Base-by-base conservation (phyloP, 2,888 invertebrate species). In the Ellobium chinense region DNA sequence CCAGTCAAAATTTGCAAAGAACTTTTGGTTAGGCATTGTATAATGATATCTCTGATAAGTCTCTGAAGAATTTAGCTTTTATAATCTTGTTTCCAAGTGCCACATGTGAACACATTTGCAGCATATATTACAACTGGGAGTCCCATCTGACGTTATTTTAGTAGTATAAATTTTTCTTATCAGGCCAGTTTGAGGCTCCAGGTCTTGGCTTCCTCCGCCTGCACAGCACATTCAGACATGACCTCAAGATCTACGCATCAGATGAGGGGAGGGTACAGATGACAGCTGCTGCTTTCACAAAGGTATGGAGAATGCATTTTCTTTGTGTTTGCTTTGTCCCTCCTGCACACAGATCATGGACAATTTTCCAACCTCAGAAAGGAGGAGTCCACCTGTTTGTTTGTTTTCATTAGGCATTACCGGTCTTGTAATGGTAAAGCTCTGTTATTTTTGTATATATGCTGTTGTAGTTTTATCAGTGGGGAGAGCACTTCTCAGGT, bases 201-300 rank as follows among this genome's bases (percentile, higher is more conserved):
- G 99, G 99, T 0, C 94, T 99, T 66, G 99, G 99, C 0, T 95
- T 99, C 12, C 95, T 99, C 31, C 94, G 98, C 84, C 94, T 99
- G 0, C 99, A 99, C 93, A 99, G 99, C 12, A 99, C 99, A 0
- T 99, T 98, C 94, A 96, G 99, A 0, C 99, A 99, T 93, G 99
- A 99, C 93, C 94, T 99, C 83, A 99, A 99, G 94, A 99, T 99
- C 88, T 99, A 99, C 93, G 99, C 99, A 0, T 99, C 99, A 0
- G 99, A 99, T 93, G 99, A 99, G 93, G 99, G 99, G 1, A 95
- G 99, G 78, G 99, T 99, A 2, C 99, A 99, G 94, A 99, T 99
- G 99, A 99, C 99, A 0, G 99, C 99, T 0, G 99, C 99, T 0
- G 99, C 99, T 1, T 99, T 99, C 62, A 75, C 68, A 27, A 75